A percentile compares a stretch with the other conserved stretches of the same genome.
These are phyloP conservation scores for Calycopis cecrops DNA, from an alignment of 1,140 invertebrate species.

Conservation along the genomic window DNA sequence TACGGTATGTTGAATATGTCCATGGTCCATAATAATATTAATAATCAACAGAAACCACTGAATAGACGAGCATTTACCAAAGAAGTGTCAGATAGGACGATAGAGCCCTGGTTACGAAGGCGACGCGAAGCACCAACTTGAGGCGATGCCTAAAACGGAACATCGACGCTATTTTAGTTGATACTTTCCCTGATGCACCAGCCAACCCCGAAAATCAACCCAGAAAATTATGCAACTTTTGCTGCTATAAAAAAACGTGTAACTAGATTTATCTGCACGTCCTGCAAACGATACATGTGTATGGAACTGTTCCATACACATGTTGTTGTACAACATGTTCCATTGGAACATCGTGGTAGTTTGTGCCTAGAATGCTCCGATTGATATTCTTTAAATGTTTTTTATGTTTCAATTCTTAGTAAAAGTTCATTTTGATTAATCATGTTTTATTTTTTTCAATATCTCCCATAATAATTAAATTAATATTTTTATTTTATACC, in stretches of 20 bases:
- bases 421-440: neutral
- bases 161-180: slow-evolving; percentile 8
- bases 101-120: no score
- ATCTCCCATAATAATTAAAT: no score
- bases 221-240: slow-evolving; percentile 11
- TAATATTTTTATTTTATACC: no score
- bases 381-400: neutral
- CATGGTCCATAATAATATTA: no score
- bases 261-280: slow-evolving; percentile 6
- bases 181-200: slow-evolving; percentile 13
- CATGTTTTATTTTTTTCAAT: neutral
- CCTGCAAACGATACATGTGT: slow-evolving; percentile 12
- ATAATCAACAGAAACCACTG: no score
- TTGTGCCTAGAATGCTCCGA: slow-evolving; percentile 14
- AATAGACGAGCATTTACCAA: no score
- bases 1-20: no score
- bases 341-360: slow-evolving; percentile 12
- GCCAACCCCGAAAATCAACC: slow-evolving; percentile 8
- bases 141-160: no score
- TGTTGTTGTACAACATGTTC: no score
- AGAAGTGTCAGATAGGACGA: no score
- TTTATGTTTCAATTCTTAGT: neutral
- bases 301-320: no score
- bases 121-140: no score
- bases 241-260: slow-evolving; percentile 15